Conservation (phyloP, 1,140 invertebrate species). For the Drosophila azteca region DNA sequence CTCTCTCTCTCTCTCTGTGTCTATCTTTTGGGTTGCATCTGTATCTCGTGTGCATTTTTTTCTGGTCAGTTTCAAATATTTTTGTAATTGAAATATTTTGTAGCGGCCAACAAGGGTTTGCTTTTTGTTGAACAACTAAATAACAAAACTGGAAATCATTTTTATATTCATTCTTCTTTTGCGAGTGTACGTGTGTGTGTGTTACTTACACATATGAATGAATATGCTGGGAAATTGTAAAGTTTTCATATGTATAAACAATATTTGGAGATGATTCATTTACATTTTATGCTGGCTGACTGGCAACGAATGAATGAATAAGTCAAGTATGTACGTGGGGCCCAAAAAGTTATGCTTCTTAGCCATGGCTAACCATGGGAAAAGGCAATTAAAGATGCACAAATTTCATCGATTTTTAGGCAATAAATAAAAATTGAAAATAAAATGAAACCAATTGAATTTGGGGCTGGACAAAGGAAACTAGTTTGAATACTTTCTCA, state of each 20-base stretch:
- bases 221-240: conserved; percentile 5
- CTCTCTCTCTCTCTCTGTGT: background rate
- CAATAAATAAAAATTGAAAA: too few species aligned
- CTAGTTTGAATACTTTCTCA: too few species aligned
- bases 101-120: conserved; percentile 27
- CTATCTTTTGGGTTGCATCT: conserved; percentile 1
- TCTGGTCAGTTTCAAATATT: conserved; percentile 53
- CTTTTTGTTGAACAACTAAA: conserved; percentile 46
- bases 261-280: too few species aligned
- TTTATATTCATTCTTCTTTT: conserved; percentile 18
- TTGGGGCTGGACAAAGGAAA: too few species aligned
- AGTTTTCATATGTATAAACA: background rate
- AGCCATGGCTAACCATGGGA: too few species aligned
- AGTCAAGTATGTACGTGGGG: too few species aligned
- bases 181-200: background rate
- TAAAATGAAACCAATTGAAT: too few species aligned
- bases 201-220: conserved; percentile 6
- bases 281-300: too few species aligned
- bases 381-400: too few species aligned
- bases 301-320: too few species aligned
- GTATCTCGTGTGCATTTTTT: conserved; percentile 33
- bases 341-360: too few species aligned
- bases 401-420: too few species aligned
- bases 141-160: conserved; percentile 34
- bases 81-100: conserved; percentile 71